Base-by-base conservation (phyloP, 2,113 vertebrate genomes). In the Petaurus breviceps region DNA sequence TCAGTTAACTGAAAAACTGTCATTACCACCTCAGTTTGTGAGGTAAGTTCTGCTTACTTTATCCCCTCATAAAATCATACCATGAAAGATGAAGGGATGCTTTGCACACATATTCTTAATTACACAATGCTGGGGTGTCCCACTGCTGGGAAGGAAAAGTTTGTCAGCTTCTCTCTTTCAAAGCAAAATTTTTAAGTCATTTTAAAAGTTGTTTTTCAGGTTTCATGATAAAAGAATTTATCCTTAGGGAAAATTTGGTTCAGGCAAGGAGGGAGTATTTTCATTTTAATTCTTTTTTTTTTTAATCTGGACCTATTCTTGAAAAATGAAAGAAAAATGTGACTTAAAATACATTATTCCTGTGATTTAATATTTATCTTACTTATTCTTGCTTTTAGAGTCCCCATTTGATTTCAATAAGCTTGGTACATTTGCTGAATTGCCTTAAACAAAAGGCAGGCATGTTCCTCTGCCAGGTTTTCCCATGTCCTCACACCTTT, bases 401-500 rank as follows among this genome's bases (percentile, higher is more conserved):
- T 94, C 90, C 91, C 95, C 90, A 10, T 92, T 95, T 96, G 91
- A 57, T 94, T 84, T 91, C 93, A 94, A 54, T 94, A 95, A 50
- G 31, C 47, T 96, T 94, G 26, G 55, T 91, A 52, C 26, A 52
- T 84, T 90, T 96, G 92, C 90, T 43, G 54, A 49, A 68, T 37
- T 94, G 96, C 95, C 97, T 98, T 98, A 97, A 97, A 98, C 95
- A 98, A 94, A 98, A 98, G 97, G 95, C 96, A 97, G 96, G 92
- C 95, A 94, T 96, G 94, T 94, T 97, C 94, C 97, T 94, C 97
- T 94, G 96, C 96, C 94, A 98, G 94, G 97, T 96, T 98, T 98
- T 96, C 97, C 97, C 96, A 98, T 98, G 97, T 98, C 98, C 98
- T 98, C 97, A 96, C 97, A 97, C 97, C 97, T 99, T 98, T 98